A percentile compares a stretch with the other conserved stretches of the same genome.
Conservation (phyloP, 2,113 vertebrate species). For the Calidris pygmaea region DNA sequence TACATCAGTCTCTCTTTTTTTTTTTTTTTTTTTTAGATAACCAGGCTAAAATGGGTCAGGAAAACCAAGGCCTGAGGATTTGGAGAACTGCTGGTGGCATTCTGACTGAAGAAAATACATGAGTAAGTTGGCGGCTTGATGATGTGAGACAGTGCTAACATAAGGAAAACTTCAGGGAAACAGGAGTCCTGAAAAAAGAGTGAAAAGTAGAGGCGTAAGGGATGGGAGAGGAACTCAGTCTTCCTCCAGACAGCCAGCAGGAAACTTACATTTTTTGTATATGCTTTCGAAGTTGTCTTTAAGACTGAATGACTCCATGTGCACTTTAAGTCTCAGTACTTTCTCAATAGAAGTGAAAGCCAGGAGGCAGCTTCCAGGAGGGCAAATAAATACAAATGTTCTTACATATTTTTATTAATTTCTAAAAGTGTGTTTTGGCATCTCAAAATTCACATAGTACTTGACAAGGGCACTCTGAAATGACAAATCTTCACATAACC, state of each 20-base stretch:
- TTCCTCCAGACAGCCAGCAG: not conserved
- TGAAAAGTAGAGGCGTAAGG: not conserved
- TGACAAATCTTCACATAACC: not conserved
- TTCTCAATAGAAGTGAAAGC: not conserved
- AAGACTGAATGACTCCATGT: not conserved
- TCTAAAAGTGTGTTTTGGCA: not conserved
- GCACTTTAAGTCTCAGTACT: not conserved
- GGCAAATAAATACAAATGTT: not conserved
- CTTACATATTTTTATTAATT: not conserved
- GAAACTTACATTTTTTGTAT: not conserved
- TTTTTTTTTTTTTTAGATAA: not conserved
- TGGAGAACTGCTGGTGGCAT: not conserved
- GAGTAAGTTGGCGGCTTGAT: accelerated
- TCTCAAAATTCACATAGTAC: not conserved
- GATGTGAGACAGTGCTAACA: accelerated
- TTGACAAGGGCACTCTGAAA: not conserved
- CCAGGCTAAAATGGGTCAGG: not conserved
- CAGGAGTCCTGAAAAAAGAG: not conserved
- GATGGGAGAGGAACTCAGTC: not conserved
- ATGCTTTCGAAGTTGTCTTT: not conserved
- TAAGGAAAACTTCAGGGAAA: not conserved
- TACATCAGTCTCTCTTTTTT: not conserved
- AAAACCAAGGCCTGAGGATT: not conserved
- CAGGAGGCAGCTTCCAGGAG: not conserved
- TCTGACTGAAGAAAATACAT: not conserved